These are phyloP conservation scores for Vanessa cardui DNA, from an alignment of 2,888 invertebrate species.

Conservation along the genomic window DNA sequence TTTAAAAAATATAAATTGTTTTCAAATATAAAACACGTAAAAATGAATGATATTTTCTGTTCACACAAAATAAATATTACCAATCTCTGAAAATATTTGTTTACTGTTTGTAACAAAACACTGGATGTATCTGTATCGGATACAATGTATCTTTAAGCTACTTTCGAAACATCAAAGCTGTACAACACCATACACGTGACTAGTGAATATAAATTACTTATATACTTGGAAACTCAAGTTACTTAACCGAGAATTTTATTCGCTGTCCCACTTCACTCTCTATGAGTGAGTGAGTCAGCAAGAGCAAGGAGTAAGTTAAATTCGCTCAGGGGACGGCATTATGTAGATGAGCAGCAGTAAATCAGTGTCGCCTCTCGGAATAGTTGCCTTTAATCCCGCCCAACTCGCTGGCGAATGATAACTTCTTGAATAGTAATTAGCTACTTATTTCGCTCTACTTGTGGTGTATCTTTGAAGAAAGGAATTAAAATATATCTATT, in stretches of 20 bases:
- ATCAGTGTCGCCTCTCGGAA: conserved; percentile 51
- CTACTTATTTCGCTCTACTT: background rate
- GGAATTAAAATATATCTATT: too few relatives aligned
- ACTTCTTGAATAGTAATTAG: conserved; percentile 31
- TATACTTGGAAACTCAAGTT: background rate
- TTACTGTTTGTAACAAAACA: too few relatives aligned
- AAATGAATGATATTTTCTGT: too few relatives aligned
- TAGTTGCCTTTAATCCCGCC: conserved; percentile 54
- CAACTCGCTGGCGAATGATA: conserved; percentile 30
- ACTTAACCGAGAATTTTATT: conserved; percentile 6
- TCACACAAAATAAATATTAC: too few relatives aligned
- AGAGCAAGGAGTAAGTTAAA: conserved; percentile 16
- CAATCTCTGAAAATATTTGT: too few relatives aligned
- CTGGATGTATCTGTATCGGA: too few relatives aligned
- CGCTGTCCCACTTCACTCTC: background rate
- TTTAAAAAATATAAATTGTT: too few relatives aligned
- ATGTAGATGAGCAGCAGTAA: conserved; percentile 58
- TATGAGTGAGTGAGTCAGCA: background rate
- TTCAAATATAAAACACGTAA: too few relatives aligned
- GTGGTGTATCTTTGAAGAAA: too few relatives aligned
- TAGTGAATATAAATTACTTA: background rate
- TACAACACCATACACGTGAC: background rate
- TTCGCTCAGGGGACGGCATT: conserved; percentile 42
- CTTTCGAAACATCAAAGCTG: background rate
- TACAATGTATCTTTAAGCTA: too few relatives aligned